These are phyloP conservation scores for Candidula unifasciata DNA, from an alignment of 2,888 invertebrate species.

Conservation along the genomic window DNA sequence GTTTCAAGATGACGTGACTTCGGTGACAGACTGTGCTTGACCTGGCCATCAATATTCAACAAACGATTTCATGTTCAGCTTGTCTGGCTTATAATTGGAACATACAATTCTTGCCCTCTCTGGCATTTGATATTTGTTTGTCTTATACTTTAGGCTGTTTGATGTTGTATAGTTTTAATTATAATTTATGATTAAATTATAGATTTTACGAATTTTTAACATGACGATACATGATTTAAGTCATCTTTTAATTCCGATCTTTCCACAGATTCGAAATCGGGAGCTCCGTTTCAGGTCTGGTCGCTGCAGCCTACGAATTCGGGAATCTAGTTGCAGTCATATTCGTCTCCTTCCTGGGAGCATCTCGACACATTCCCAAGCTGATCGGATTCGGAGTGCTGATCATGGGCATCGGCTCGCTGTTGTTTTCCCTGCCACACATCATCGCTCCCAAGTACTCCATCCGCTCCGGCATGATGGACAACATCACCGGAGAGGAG, in stretches of 20 bases:
- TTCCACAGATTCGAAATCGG: conserved; percentile 85
- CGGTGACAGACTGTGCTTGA: too few relatives aligned
- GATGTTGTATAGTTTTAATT: too few relatives aligned
- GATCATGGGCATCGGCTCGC: conserved; percentile 94
- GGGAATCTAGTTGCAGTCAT: conserved; percentile 96
- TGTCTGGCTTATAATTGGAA: too few relatives aligned
- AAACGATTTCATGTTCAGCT: too few relatives aligned
- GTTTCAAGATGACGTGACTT: too few relatives aligned
- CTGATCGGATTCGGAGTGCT: conserved; percentile 95
- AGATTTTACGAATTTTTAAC: too few relatives aligned
- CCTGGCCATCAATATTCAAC: too few relatives aligned
- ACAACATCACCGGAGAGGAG: conserved; percentile 63
- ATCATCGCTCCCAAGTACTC: conserved; percentile 80
- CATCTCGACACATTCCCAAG: conserved; percentile 92
- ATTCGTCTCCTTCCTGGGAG: conserved; percentile 95
- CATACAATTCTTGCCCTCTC: too few relatives aligned
- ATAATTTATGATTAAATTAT: too few relatives aligned
- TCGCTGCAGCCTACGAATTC: conserved; percentile 93
- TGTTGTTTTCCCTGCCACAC: conserved; percentile 95
- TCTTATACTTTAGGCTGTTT: too few relatives aligned
- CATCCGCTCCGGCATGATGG: conserved; percentile 64
- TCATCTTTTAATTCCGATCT: neutral
- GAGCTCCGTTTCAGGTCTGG: conserved; percentile 92
- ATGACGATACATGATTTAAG: too few relatives aligned
- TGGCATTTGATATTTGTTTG: too few relatives aligned